Evolutionary conservation across 1,140 invertebrate genomes (phyloP).

Genomic region (Drosophila erecta): DNA sequence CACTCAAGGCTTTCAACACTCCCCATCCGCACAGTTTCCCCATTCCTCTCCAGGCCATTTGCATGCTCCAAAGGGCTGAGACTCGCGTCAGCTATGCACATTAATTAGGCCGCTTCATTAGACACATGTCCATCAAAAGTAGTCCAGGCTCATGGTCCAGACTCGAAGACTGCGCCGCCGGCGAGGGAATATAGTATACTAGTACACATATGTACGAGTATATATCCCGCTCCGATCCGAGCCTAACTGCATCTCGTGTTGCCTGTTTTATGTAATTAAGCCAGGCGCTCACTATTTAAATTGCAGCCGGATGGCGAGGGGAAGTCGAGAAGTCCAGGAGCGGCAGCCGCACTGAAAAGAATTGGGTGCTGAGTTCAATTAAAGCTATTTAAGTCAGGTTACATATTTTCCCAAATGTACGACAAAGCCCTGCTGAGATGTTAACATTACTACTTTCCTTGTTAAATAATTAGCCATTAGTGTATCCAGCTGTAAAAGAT

Average conservation of each 20-base stretch:
- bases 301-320: conserved; percentile 40
- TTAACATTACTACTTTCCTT: no score
- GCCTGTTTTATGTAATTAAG: conserved; percentile 78
- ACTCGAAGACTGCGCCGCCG: conserved; percentile 49
- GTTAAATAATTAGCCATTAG: no score
- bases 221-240: conserved; percentile 5
- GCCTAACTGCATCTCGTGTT: conserved; percentile 30
- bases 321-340: conserved; percentile 2
- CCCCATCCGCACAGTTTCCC: conserved; percentile 7
- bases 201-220: neutral
- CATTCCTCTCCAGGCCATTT: conserved; percentile 15
- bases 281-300: conserved; percentile 81
- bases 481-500: no score
- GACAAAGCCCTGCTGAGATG: no score
- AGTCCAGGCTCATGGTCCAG: conserved; percentile 3
- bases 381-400: no score
- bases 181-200: conserved; percentile 18
- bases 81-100: conserved; percentile 47
- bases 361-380: neutral
- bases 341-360: neutral
- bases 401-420: no score
- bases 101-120: conserved; percentile 77
- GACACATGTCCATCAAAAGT: conserved; percentile 74
- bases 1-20: conserved; percentile 71
- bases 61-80: conserved; percentile 15